phyloP scores from a whole-genome alignment of 2,888 invertebrate species.

The Phengaris alcon region DNA sequence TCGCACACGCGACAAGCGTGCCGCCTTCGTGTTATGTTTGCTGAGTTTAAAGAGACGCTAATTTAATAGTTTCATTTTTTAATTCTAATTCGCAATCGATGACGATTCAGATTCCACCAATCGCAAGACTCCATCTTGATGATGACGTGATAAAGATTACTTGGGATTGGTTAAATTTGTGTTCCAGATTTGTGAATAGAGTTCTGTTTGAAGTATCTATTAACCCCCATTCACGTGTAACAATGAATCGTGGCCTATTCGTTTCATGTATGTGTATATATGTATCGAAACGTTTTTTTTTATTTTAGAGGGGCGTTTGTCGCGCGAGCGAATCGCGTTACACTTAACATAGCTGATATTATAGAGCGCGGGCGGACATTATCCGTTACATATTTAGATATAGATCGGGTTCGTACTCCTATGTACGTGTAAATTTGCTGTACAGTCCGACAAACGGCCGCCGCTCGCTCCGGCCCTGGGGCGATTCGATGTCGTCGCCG shows the following conservation, averaged over 20 bases:
- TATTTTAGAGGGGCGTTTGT: constrained; percentile 61
- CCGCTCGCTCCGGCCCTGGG: constrained; percentile 52
- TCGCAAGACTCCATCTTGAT: constrained; percentile 3
- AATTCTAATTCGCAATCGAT: background rate
- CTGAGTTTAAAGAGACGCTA: constrained; percentile 47
- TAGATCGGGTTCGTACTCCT: constrained; percentile 75
- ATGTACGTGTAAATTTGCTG: constrained; percentile 76
- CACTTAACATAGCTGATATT: constrained; percentile 74
- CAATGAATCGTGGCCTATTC: constrained; percentile 75
- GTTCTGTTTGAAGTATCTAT: constrained; percentile 38
- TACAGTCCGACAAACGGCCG: constrained; percentile 57
- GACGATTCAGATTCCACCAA: background rate
- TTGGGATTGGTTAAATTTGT: constrained; percentile 6
- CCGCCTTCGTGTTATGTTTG: constrained; percentile 54
- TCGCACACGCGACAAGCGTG: constrained; percentile 62
- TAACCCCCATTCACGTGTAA: constrained; percentile 63
- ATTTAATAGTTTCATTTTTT: constrained; percentile 51
- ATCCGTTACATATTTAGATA: constrained; percentile 63
- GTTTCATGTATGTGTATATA: constrained; percentile 51
- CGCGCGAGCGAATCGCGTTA: constrained; percentile 61
- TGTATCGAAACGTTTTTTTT: constrained; percentile 39
- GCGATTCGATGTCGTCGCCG: constrained; percentile 57
- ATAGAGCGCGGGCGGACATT: constrained; percentile 73
- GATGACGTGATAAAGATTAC: constrained; percentile 20
- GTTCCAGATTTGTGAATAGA: background rate